These are phyloP conservation scores for Amblyraja radiata DNA, from an alignment of 2,797 vertebrate genomes.

Conservation along the genomic window DNA sequence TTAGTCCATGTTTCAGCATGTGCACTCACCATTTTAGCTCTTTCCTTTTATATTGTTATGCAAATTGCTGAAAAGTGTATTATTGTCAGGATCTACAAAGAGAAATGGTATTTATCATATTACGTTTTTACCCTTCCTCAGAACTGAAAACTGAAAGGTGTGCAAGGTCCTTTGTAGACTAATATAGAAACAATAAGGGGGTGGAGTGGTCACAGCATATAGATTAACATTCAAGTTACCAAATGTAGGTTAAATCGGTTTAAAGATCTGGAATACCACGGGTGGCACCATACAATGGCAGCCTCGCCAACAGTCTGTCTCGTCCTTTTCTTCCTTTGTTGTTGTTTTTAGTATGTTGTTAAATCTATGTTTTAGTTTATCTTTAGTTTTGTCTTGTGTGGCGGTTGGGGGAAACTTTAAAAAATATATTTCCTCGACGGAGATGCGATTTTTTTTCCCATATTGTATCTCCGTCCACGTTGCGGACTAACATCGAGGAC, in stretches of 20 bases:
- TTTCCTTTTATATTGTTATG: background rate
- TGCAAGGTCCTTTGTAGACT: background rate
- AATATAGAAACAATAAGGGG: background rate
- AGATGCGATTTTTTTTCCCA: too few species aligned
- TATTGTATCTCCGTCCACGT: too few species aligned
- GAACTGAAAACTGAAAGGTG: background rate
- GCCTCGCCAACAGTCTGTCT: too few species aligned
- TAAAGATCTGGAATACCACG: background rate
- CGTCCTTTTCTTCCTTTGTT: too few species aligned
- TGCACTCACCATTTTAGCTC: background rate
- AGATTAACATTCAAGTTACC: background rate
- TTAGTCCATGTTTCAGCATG: background rate
- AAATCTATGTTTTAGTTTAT: too few species aligned
- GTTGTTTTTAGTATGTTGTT: too few species aligned
- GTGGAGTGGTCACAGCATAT: background rate
- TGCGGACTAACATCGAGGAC: too few species aligned
- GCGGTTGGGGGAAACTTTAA: too few species aligned
- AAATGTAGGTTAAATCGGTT: background rate
- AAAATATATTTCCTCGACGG: too few species aligned
- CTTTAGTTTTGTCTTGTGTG: too few species aligned
- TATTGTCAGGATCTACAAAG: background rate
- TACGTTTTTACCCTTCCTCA: background rate
- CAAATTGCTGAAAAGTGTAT: background rate
- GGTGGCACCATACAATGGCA: too few species aligned
- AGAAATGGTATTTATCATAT: background rate